These are phyloP conservation scores for Syrmaticus mikado DNA, from an alignment of 2,113 vertebrate species.

Conservation along the genomic window DNA sequence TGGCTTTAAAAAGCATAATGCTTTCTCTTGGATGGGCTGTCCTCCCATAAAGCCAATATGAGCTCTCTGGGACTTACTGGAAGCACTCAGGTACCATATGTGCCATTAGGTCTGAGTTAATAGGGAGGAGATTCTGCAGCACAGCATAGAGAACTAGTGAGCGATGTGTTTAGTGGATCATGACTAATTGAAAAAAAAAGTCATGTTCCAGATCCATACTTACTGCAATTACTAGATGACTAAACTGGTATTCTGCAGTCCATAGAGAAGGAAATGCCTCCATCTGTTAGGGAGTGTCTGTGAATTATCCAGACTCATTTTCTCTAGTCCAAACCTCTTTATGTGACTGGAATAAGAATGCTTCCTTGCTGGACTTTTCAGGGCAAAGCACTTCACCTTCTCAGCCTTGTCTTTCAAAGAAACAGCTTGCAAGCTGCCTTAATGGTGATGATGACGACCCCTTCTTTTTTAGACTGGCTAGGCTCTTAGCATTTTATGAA, in stretches of 20 bases:
- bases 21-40: constrained; percentile 46
- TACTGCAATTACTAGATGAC: constrained; percentile 36
- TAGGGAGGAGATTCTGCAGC: constrained; percentile 35
- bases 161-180: background rate
- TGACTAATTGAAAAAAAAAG: background rate
- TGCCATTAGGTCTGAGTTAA: constrained; percentile 46
- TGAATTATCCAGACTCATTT: constrained; percentile 1
- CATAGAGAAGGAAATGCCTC: constrained; percentile 35
- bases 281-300: constrained; percentile 23
- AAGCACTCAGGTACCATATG: constrained; percentile 25
- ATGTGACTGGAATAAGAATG: background rate
- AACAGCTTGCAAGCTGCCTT: background rate
- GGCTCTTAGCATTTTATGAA: background rate
- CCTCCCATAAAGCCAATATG: constrained; percentile 27
- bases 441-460: background rate
- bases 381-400: background rate
- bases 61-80: constrained; percentile 4
- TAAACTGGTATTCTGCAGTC: constrained; percentile 18
- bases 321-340: background rate
- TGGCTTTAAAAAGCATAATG: constrained; percentile 28
- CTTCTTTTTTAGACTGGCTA: background rate
- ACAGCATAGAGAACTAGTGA: background rate
- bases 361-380: background rate
- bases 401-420: background rate
- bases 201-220: constrained; percentile 13